These are phyloP conservation scores for Mythimna impura DNA, from an alignment of 2,888 invertebrate genomes.

Conservation along the genomic window DNA sequence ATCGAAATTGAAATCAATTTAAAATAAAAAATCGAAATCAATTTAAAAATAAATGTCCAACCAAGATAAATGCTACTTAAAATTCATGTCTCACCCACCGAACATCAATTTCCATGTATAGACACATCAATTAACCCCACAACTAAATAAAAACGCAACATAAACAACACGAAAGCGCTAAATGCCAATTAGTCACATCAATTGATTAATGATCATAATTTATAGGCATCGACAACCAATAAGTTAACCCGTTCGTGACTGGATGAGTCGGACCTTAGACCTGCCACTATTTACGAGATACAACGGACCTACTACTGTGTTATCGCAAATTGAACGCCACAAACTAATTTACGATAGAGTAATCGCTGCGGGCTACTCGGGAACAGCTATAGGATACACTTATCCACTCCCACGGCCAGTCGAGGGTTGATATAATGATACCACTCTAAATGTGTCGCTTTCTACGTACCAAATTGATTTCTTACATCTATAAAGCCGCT, in stretches of 20 bases:
- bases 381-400: conserved; percentile 53
- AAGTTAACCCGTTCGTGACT: conserved; percentile 62
- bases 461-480: conserved; percentile 66
- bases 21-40: conserved; percentile 5
- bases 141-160: conserved; percentile 36
- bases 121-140: conserved; percentile 21
- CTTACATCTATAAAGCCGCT: conserved; percentile 28
- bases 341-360: conserved; percentile 71
- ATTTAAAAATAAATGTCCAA: conserved; percentile 9
- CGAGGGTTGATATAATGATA: conserved; percentile 48
- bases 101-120: conserved; percentile 34
- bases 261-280: conserved; percentile 64
- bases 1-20: background rate
- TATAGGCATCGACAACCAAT: conserved; percentile 49
- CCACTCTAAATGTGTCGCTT: conserved; percentile 57
- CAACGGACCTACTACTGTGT: conserved; percentile 72
- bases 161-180: conserved; percentile 39
- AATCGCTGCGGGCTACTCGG: conserved; percentile 65
- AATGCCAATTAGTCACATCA: conserved; percentile 60
- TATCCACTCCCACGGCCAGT: conserved; percentile 59
- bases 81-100: conserved; percentile 22
- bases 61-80: conserved; percentile 21
- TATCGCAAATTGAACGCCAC: conserved; percentile 76
- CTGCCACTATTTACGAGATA: conserved; percentile 67
- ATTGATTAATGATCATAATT: conserved; percentile 63